Base-by-base conservation (phyloP, 2,888 invertebrate species). In the Drosophila differens region DNA sequence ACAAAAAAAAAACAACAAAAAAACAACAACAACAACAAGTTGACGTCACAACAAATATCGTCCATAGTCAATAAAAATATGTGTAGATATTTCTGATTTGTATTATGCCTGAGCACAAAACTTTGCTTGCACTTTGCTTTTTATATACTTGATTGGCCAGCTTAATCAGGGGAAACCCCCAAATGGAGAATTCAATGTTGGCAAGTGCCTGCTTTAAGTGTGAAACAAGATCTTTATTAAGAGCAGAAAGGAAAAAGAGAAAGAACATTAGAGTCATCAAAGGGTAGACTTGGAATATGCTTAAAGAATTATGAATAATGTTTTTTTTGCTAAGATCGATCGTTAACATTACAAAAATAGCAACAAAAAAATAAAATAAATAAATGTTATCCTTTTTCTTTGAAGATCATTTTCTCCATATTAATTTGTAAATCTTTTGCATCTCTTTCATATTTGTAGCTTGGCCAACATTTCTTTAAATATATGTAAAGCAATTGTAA, bases 41-140 rank as follows among this genome's bases (percentile, higher is more conserved):
- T 30, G 25, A n/a, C 39, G n/a, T n/a, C 57, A 53, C 37, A 60
- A 65, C 57, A 70, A 75, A 70, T 76, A 67, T 71, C 62, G 68
- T 61, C 61, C 16, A 57, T 65, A 64, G 66, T 71, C 65, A 41
- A 79, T 74, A 81, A 71, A 70, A 68, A 76, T 64, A 68, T 75
- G 64, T 64, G 53, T 63, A 35, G 51, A 55, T 74, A 72, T 64
- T 69, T 79, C 71, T 58, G 68, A 79, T 72, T 75, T 57, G 64
- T 57, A 62, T 70, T 57, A 62, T 70, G 63, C 60, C 35, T 19
- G 32, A 37, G 49, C 60, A 63, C 37, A 79, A 61, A 67, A 69
- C 53, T 75, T 68, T 55, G 16, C 49, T 52, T 28, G 61, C 52
- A 60, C 25, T 44, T 51, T 4, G 4, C 16, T 52, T 33, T 60